A percentile compares a stretch with the other conserved stretches of the same genome.
Evolutionary conservation across 2,888 invertebrate genomes (phyloP).

Genomic region (Taenaris catops): DNA sequence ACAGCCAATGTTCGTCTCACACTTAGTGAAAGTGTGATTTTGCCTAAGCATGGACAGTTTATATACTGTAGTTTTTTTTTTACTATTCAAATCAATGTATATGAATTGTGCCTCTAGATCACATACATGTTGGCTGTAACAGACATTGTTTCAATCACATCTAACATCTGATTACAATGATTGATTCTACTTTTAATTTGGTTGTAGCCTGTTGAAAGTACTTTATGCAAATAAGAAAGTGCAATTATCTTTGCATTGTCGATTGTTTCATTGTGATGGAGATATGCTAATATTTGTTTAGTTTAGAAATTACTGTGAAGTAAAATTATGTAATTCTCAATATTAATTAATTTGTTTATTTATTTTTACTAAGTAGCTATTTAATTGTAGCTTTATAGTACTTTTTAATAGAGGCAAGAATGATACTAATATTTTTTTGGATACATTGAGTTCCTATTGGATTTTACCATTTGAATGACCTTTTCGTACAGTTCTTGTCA

Average conservation of each 20-base stretch:
- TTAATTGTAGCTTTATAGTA: too few relatives aligned
- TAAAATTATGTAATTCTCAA: too few relatives aligned
- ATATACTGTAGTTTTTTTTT: conserved; percentile 3
- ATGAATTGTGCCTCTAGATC: conserved; percentile 1
- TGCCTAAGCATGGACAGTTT: conserved; percentile 1
- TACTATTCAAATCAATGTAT: neutral
- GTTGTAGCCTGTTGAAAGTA: conserved; percentile 1
- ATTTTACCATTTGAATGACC: too few relatives aligned
- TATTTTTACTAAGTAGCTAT: too few relatives aligned
- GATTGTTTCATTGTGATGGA: too few relatives aligned
- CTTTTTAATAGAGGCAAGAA: too few relatives aligned
- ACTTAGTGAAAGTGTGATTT: conserved; percentile 7
- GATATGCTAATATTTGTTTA: too few relatives aligned
- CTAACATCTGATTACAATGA: conserved; percentile 9
- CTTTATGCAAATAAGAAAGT: conserved; percentile 10
- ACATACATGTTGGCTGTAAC: conserved; percentile 2
- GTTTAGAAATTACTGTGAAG: too few relatives aligned
- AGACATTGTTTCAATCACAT: conserved; percentile 13
- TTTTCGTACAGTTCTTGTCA: too few relatives aligned
- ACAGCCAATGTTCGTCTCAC: conserved; percentile 8
- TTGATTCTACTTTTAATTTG: conserved; percentile 3
- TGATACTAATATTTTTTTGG: too few relatives aligned
- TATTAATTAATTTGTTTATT: too few relatives aligned
- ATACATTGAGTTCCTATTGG: too few relatives aligned
- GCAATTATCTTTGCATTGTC: conserved; percentile 6